A percentile compares a stretch with the other conserved stretches of the same genome.
phyloP scores from a whole-genome alignment of 53 echinoderm and acorn worm genomes.

The Antedon mediterranea region DNA sequence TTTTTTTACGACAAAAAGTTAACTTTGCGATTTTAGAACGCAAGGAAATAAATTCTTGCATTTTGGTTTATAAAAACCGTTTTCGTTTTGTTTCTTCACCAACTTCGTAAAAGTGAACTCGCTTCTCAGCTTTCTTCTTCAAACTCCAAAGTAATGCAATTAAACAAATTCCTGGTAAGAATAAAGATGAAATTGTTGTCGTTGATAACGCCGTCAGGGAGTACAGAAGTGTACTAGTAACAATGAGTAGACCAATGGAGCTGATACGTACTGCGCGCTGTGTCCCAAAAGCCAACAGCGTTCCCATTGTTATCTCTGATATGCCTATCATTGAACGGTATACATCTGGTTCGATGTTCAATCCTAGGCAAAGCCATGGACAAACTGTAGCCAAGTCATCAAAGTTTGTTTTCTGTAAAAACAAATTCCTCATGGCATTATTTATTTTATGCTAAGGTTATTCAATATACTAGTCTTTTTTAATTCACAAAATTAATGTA shows the following conservation, averaged over 20 bases:
- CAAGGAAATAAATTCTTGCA: too few relatives aligned
- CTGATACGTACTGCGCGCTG: not conserved
- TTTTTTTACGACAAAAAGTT: too few relatives aligned
- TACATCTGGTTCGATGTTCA: slow-evolving; percentile 24
- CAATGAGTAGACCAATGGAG: not conserved
- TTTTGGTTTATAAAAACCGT: not conserved
- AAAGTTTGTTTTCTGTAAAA: not conserved
- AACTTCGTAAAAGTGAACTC: not conserved
- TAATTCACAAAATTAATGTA: too few relatives aligned
- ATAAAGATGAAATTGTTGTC: not conserved
- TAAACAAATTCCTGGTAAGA: not conserved
- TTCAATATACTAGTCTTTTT: too few relatives aligned
- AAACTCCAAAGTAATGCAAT: not conserved
- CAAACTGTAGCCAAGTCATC: not conserved
- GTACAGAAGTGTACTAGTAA: not conserved
- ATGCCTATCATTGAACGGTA: slow-evolving; percentile 11
- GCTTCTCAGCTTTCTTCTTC: not conserved
- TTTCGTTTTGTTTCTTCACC: not conserved
- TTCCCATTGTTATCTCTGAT: slow-evolving; percentile 25
- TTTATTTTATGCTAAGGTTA: not conserved
- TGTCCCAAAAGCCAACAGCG: slow-evolving; percentile 26
- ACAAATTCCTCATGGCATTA: not conserved
- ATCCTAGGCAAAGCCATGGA: slow-evolving; percentile 3
- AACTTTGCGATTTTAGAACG: too few relatives aligned
- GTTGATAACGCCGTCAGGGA: not conserved